Base-by-base conservation (phyloP, 1,140 invertebrate species). In the Drosophila lini region DNA sequence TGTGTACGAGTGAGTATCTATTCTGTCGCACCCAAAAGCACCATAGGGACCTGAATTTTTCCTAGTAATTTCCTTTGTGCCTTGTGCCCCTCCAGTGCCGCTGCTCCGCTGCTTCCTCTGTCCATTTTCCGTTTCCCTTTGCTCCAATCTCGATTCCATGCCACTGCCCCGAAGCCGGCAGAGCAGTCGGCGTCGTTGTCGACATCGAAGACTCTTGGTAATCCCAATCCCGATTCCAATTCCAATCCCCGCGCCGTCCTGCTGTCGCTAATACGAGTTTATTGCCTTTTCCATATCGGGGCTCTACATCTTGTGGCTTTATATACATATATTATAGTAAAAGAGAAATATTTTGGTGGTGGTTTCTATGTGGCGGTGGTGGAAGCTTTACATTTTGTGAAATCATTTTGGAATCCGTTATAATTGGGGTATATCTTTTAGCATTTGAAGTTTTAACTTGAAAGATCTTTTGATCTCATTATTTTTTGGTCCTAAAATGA, bases 1-100 rank as follows among this genome's bases (percentile, higher is more conserved):
- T 67, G 38, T 40, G 61, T 32, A 19, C 52, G 25, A 44, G 38
- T 58, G 38, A 44, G 64, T 81, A 73, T 81, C 74, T 75, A 62
- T 83, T 81, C 74, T 74, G 82, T 86, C 82, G 79, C 82, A 86
- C 83, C 83, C 76, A 82, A 88, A 86, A 86, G 79, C 77, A 86
- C 83, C 83, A 89, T 83, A 80, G 84, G 84, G 84, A 88, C 80
- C 84, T 89, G 77, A 84, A 75, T 88, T 83, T 89, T 88, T 88
- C 84, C 83, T 88, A 74, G 83, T 86, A 86, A 88, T 86, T 86
- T 86, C 80, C 83, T 88, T 88, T 86, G 84, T 78, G 78, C 62
- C 74, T 50, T 53, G 47, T 44, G 53, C 53, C 79, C 63, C 78
- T 67, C 48, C 45, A 65, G 44, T 63, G 48, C 15, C 57, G n/a